A percentile compares a stretch with the other conserved stretches of the same genome.
phyloP scores from a whole-genome alignment of 2,113 vertebrate genomes.

The Todiramphus chloris region DNA sequence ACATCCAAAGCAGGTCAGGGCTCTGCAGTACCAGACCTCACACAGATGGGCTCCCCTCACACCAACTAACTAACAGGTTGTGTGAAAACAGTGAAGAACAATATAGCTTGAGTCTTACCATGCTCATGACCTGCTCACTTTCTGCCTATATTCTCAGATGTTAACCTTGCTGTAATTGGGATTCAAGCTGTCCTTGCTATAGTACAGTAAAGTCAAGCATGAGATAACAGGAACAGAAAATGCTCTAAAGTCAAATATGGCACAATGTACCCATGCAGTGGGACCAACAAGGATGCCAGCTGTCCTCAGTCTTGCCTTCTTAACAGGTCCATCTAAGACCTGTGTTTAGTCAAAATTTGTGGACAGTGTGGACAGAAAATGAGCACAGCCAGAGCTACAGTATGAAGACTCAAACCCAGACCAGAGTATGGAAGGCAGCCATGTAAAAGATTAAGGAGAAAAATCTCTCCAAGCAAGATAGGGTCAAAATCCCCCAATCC shows the following conservation, averaged over 20 bases:
- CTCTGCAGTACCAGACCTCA: neutral
- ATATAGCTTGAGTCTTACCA: neutral
- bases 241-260: neutral
- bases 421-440: neutral
- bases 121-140: neutral
- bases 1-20: neutral
- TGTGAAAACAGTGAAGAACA: neutral
- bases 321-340: neutral
- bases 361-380: neutral
- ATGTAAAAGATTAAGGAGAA: neutral
- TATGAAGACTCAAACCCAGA: neutral
- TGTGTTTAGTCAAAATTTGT: neutral
- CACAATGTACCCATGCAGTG: neutral
- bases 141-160: neutral
- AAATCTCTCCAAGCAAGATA: neutral
- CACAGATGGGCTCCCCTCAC: neutral
- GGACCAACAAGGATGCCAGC: neutral
- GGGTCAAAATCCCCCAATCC: neutral
- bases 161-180: neutral
- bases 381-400: neutral
- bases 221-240: neutral
- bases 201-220: neutral
- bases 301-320: neutral
- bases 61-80: neutral
- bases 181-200: neutral